Evolutionary conservation across 2,113 vertebrate species (phyloP), one percentile per base, ranked within the genome.

Genomic region (Hassar affinis): DNA sequence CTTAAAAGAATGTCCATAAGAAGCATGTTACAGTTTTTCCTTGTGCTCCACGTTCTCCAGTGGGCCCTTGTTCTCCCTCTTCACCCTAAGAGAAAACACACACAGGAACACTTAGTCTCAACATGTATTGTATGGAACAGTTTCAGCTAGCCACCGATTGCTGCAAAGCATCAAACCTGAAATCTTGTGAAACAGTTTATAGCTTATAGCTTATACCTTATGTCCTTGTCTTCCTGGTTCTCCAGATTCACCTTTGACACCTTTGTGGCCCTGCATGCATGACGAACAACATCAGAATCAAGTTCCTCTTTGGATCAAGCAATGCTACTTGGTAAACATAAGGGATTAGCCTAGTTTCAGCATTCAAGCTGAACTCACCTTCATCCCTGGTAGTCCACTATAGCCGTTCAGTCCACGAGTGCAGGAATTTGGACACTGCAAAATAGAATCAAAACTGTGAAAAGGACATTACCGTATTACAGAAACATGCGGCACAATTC

Each of bases 221-320:
- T 98, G 97, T 84, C 97, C 97, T 95, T 99, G 97, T 92, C 94
- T 95, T 94, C 98, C 98, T 33, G 98, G 98, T 89, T 99, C 98
- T 80, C 98, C 98, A 86, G 95, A 94, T 90, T 99, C 97, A 85
- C 98, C 98, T 92, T 96, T 97, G 45, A 93, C 92, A 35, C 98
- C 98, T 93, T 98, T 99, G 88, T 98, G 96, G 11, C 98, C 97
- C 98, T 99, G 62, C 15, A 92, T 82, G 88, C 83, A 82, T 54
- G 82, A 64, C 47, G 69, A 62, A 78, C 22, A 75, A 4, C 74
- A 66, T 27, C 11, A 79, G 25, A 79, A 52, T 27, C 7, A 72
- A 61, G 12, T 49, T 25, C 14, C 17, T 38, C 51, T 47, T 52
- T 52, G 51, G 15, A 52, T 52, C 51, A 52, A 4, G 15, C 51